A percentile compares a stretch with the other conserved stretches of the same genome.
phyloP scores from a whole-genome alignment of 1,140 invertebrate species.

The Rhizoglyphus robini region DNA sequence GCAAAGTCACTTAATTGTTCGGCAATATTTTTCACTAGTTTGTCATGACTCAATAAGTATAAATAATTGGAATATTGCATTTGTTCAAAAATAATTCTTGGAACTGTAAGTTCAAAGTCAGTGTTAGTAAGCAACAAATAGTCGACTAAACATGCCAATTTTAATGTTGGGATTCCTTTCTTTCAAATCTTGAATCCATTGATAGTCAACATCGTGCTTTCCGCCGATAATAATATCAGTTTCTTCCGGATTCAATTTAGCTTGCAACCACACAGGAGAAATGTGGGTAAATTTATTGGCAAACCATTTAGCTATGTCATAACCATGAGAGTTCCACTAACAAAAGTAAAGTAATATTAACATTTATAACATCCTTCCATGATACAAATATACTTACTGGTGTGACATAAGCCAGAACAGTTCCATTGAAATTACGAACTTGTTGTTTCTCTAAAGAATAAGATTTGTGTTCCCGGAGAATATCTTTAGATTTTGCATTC shows the following conservation, averaged over 20 bases:
- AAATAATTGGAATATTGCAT: slow-evolving; percentile 42
- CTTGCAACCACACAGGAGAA: slow-evolving; percentile 86
- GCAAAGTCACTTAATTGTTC: slow-evolving; percentile 24
- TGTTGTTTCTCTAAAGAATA: slow-evolving; percentile 38
- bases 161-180: slow-evolving; percentile 30
- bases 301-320: slow-evolving; percentile 81
- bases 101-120: slow-evolving; percentile 38
- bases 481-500: slow-evolving; percentile 50
- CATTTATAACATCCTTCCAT: slow-evolving; percentile 20
- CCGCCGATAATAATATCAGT: slow-evolving; percentile 36
- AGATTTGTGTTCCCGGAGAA: slow-evolving; percentile 54
- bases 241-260: slow-evolving; percentile 45
- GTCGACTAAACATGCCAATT: slow-evolving; percentile 32
- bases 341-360: slow-evolving; percentile 10
- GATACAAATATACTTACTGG: slow-evolving; percentile 58
- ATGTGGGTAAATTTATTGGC: slow-evolving; percentile 74
- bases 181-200: slow-evolving; percentile 61
- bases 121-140: not conserved
- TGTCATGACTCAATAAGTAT: slow-evolving; percentile 19
- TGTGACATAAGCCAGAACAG: slow-evolving; percentile 73
- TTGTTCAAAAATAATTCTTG: slow-evolving; percentile 68
- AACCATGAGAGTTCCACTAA: slow-evolving; percentile 91
- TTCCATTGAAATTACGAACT: slow-evolving; percentile 33
- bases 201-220: slow-evolving; percentile 52
- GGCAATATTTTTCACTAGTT: slow-evolving; percentile 17